These are phyloP conservation scores for Epicauta chinensis DNA, from an alignment of 1,140 invertebrate species.

Conservation along the genomic window DNA sequence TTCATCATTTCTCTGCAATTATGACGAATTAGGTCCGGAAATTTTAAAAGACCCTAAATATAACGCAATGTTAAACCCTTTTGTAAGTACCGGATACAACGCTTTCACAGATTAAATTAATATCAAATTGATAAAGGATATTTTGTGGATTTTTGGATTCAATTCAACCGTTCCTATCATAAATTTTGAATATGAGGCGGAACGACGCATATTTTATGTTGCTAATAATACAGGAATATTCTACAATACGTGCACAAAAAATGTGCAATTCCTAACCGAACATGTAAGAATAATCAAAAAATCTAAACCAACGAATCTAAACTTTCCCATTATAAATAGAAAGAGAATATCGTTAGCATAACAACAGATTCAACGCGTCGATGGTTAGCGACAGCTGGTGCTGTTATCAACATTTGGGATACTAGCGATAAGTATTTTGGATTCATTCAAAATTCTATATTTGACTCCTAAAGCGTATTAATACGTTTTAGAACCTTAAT, in stretches of 20 bases:
- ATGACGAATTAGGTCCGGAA: too few species aligned
- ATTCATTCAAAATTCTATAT: too few species aligned
- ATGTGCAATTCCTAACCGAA: conserved; percentile 50
- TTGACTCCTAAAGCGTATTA: neutral
- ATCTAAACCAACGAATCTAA: too few species aligned
- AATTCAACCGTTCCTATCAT: conserved; percentile 35
- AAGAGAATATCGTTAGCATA: conserved; percentile 38
- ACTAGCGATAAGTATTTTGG: conserved; percentile 36
- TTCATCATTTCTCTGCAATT: too few species aligned
- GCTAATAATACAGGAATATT: conserved; percentile 48
- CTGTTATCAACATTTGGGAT: conserved; percentile 51
- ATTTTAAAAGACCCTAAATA: too few species aligned
- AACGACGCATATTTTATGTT: conserved; percentile 47
- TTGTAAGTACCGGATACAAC: neutral
- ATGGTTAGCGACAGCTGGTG: conserved; percentile 52
- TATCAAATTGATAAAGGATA: neutral
- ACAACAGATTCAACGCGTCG: conserved; percentile 43
- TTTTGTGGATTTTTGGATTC: conserved; percentile 8
- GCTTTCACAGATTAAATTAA: neutral
- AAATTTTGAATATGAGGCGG: conserved; percentile 43
- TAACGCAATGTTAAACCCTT: conserved; percentile 3
- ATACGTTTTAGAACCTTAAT: conserved; percentile 42
- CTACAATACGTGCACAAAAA: conserved; percentile 47
- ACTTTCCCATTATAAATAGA: conserved; percentile 2
- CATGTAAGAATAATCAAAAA: too few species aligned